Conservation (phyloP, 2,888 invertebrate species). For the Lepidochitona cinerea region DNA sequence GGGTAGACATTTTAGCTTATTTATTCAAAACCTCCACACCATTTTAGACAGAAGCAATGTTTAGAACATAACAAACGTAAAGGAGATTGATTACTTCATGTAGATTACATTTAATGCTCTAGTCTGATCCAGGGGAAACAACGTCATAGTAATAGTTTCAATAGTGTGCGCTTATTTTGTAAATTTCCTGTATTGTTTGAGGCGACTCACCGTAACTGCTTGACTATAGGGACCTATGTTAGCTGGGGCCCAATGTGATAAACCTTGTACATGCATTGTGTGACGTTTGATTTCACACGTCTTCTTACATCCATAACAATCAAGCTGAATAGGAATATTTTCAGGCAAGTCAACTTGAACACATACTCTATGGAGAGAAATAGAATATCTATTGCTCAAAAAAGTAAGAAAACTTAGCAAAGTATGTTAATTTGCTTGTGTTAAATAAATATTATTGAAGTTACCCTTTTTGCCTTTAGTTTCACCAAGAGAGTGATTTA, state of each 20-base stretch:
- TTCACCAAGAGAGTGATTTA: neutral
- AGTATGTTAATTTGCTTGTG: no score
- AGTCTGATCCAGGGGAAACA: neutral
- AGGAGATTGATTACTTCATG: neutral
- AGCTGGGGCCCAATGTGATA: conserved; percentile 98
- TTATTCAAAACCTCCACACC: neutral
- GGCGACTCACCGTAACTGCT: conserved; percentile 80
- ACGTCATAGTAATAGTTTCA: no score
- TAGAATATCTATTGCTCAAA: neutral
- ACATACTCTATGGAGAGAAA: conserved; percentile 49
- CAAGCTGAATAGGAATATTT: conserved; percentile 54
- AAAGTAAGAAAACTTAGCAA: no score
- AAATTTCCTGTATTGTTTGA: neutral
- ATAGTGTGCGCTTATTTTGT: neutral
- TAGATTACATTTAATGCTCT: neutral
- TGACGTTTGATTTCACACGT: conserved; percentile 28
- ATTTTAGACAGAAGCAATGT: neutral
- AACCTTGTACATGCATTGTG: conserved; percentile 94
- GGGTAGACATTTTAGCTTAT: no score
- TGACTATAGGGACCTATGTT: conserved; percentile 98
- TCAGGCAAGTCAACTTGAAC: conserved; percentile 56
- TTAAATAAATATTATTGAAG: no score
- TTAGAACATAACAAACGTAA: no score
- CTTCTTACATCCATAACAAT: conserved; percentile 45
- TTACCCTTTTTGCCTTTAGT: no score